Evolutionary conservation across 2,113 vertebrate species (phyloP), one percentile per base, ranked within the genome.

Genomic region (Sapajus apella): DNA sequence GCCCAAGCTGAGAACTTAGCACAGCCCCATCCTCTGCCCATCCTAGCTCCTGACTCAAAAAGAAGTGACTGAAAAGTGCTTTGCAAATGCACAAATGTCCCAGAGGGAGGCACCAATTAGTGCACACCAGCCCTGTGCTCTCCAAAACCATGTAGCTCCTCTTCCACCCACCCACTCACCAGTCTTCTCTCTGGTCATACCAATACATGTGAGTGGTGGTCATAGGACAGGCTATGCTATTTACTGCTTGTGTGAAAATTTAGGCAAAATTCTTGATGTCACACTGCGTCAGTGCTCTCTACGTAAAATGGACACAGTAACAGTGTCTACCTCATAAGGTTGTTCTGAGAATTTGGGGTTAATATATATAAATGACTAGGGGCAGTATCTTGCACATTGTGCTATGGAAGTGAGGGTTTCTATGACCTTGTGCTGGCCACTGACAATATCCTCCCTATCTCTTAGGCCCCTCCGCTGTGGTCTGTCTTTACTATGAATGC

Each of bases 161-260:
- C 7, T 25, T 61, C 76, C 10, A 25, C 32, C 40, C 3, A 0
- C 27, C 55, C 25, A 6, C 30, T 77, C 17, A 11, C 7, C 56
- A 6, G 0, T 55, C 82, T 30, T n/a, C 66, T 35, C 50, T 47
- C 58, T 52, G 17, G 27, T 70, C 17, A 27, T 32, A 70, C 43
- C 0, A 0, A 37, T 12, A n/a, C 1, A 52, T 43, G 56, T 1
- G 4, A 37, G 45, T 3, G 27, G 40, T 2, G 6, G 43, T 35
- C 37, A 3, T 21, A 47, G 20, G 12, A 30, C 68, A 75, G 35
- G 17, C 21, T 35, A 16, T 13, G 35, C 55, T 30, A 6, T 61
- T 18, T 6, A 5, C 77, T 11, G 21, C 43, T 11, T 82, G 13
- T 27, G 40, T 23, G 45, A 37, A 37, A 35, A 30, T 55, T 35